Evolutionary conservation across 1,140 invertebrate genomes (phyloP).

Genomic region (Thrips palmi): DNA sequence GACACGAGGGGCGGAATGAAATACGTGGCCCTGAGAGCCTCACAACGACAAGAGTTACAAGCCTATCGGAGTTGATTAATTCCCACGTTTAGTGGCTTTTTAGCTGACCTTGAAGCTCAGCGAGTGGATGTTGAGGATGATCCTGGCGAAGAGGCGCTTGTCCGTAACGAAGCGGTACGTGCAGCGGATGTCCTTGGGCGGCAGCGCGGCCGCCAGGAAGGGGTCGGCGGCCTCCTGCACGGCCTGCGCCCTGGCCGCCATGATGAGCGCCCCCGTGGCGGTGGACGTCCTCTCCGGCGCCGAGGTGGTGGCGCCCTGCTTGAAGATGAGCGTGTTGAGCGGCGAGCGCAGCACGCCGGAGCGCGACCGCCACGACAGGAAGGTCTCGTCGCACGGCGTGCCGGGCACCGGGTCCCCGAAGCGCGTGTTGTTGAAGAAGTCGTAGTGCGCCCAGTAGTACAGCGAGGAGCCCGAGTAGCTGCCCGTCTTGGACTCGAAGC

Average conservation of each 20-base stretch:
- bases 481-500: constrained; percentile 80
- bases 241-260: constrained; percentile 18
- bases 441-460: constrained; percentile 83
- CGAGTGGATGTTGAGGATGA: constrained; percentile 50
- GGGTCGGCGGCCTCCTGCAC: constrained; percentile 31
- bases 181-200: constrained; percentile 57
- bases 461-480: constrained; percentile 70
- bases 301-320: constrained; percentile 22
- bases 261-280: too few relatives aligned
- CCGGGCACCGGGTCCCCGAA: constrained; percentile 58
- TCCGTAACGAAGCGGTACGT: constrained; percentile 68
- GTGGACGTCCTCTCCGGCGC: too few relatives aligned
- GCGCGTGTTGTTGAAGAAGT: constrained; percentile 77
- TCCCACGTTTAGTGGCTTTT: too few relatives aligned
- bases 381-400: constrained; percentile 69
- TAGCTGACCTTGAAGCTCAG: constrained; percentile 44
- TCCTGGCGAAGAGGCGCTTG: constrained; percentile 53
- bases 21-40: too few relatives aligned
- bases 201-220: too few relatives aligned
- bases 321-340: constrained; percentile 68
- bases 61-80: too few relatives aligned
- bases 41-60: too few relatives aligned
- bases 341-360: constrained; percentile 56
- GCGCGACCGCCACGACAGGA: constrained; percentile 53
- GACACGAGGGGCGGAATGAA: too few relatives aligned